These are phyloP conservation scores for Phengaris alcon DNA, from an alignment of 2,888 invertebrate species.

Conservation along the genomic window DNA sequence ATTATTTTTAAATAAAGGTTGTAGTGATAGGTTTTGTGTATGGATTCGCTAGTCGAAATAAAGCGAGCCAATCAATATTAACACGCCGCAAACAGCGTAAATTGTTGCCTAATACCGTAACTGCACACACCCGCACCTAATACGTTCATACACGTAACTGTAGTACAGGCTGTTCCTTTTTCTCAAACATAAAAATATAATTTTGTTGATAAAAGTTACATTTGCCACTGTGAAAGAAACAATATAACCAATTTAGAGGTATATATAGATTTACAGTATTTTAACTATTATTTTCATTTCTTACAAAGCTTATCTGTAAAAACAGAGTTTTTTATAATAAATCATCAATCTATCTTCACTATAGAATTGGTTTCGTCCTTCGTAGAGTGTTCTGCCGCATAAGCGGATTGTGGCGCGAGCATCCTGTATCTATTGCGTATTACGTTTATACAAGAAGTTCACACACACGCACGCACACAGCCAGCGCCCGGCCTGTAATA, in stretches of 20 bases:
- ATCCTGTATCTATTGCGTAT: conserved; percentile 64
- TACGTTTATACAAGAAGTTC: conserved; percentile 71
- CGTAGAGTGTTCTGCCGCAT: not conserved
- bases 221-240: too few relatives aligned
- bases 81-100: conserved; percentile 80
- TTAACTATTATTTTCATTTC: not conserved
- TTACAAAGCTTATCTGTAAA: not conserved
- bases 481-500: conserved; percentile 74
- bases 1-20: conserved; percentile 30
- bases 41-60: conserved; percentile 77
- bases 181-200: not conserved
- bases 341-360: not conserved
- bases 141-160: conserved; percentile 52
- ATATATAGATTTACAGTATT: too few relatives aligned
- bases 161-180: conserved; percentile 56
- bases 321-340: not conserved
- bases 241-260: too few relatives aligned
- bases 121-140: conserved; percentile 56
- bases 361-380: not conserved
- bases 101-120: conserved; percentile 78
- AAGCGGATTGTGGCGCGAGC: conserved; percentile 31
- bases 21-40: conserved; percentile 58
- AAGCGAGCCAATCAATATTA: conserved; percentile 80
- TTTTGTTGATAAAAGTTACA: too few relatives aligned
- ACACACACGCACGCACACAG: conserved; percentile 45